Conservation (phyloP, 2,113 vertebrate species). For the Struthio camelus region DNA sequence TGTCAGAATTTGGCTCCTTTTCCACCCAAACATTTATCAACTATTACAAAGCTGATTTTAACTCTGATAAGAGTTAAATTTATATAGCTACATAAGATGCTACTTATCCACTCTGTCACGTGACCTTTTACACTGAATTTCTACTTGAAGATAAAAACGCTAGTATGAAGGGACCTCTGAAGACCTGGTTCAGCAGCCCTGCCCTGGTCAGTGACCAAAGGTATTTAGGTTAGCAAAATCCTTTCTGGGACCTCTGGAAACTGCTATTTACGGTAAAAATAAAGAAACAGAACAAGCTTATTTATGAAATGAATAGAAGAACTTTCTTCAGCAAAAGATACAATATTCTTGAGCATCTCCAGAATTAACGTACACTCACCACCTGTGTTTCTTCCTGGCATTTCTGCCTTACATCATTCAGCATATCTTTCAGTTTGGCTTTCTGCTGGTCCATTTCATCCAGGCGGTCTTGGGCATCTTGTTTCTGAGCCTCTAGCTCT, state of each 20-base stretch:
- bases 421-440: constrained; percentile 94
- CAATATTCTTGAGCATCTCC: not conserved
- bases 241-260: not conserved
- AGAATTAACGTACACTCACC: constrained; percentile 76
- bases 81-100: not conserved
- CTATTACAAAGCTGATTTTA: not conserved
- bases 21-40: not conserved
- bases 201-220: not conserved
- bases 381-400: constrained; percentile 96
- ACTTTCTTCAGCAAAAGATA: not conserved
- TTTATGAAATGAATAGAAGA: not conserved
- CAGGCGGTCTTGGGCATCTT: constrained; percentile 93
- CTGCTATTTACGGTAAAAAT: not conserved
- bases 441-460: constrained; percentile 99
- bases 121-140: not conserved
- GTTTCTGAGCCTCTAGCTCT: constrained; percentile 95
- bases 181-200: not conserved
- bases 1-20: not conserved
- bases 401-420: constrained; percentile 90
- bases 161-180: not conserved
- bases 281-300: accelerated
- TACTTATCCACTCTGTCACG: not conserved
- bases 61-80: not conserved
- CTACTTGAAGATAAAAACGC: not conserved
- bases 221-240: not conserved